Evolutionary conservation across 2,888 invertebrate genomes (phyloP).

Genomic region (Ennomos fuscantarius): DNA sequence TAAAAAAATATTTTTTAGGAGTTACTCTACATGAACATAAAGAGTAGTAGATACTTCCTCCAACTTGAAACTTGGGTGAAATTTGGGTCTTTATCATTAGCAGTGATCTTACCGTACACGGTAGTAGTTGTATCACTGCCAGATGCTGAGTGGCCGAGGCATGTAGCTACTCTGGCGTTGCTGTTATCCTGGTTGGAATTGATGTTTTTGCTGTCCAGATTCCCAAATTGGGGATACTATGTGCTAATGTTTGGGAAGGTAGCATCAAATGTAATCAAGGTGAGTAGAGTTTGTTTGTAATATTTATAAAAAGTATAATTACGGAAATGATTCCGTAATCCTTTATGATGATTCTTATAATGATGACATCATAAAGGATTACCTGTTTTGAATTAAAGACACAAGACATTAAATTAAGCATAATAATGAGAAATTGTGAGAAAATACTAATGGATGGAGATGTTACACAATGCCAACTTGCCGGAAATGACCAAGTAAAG

Average conservation of each 20-base stretch:
- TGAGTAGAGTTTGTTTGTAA: conserved; percentile 41
- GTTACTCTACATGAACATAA: conserved; percentile 78
- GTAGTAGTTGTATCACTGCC: conserved; percentile 50
- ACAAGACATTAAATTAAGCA: too few relatives aligned
- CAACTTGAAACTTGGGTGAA: conserved; percentile 85
- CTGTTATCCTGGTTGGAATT: conserved; percentile 84
- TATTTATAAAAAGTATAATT: too few relatives aligned
- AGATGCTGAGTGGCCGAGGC: conserved; percentile 71
- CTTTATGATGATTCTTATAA: too few relatives aligned
- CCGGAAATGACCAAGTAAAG: too few relatives aligned
- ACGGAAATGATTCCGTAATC: too few relatives aligned
- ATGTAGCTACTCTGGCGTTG: conserved; percentile 80
- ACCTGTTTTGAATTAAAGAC: too few relatives aligned
- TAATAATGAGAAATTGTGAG: too few relatives aligned
- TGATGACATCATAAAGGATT: too few relatives aligned
- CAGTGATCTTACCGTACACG: conserved; percentile 70
- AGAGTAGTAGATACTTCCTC: conserved; percentile 76
- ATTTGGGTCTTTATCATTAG: conserved; percentile 74
- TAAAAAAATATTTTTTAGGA: conserved; percentile 63
- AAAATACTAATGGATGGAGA: too few relatives aligned
- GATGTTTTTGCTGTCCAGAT: conserved; percentile 84
- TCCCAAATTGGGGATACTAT: conserved; percentile 85
- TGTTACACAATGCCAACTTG: too few relatives aligned
- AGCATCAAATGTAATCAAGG: conserved; percentile 83
- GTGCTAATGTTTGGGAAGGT: conserved; percentile 87